Evolutionary conservation across 2,888 invertebrate genomes (phyloP), one percentile per base, ranked within the genome.

Genomic region (Yponomeuta malinellus): DNA sequence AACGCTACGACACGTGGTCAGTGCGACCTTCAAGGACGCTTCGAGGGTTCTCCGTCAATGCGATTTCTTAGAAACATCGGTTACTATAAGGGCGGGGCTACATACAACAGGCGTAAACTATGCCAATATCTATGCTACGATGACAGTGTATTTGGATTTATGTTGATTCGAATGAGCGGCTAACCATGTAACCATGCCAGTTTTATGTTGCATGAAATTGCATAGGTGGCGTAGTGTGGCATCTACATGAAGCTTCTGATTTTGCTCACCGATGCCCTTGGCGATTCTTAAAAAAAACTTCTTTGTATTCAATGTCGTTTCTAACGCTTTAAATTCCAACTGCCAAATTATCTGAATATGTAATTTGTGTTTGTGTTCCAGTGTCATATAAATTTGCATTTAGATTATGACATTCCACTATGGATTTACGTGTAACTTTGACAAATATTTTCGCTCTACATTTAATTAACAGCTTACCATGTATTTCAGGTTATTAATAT

Each of bases 1-100:
- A 79, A 79, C 76, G 78, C 76, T 12, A 23, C 37, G 12, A 75
- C 84, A 84, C 84, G 84, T 86, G 85, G 80, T 78, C 52, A 59
- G 15, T 15, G 15, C 71, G 81, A 78, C 79, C 78, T 79, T 78
- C 83, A 85, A 84, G 84, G 85, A 78, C 83, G 76, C 71, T 2
- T 33, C n/a, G 37, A 69, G 52, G 63, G 48, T 68, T 52, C 48
- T 52, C n/a, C 10, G 33, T 37, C 33, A 33, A 66, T 8, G 29
- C 64, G 29, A 64, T 64, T 64, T 63, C 29, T 63, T 63, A 52
- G 52, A 52, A 52, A 1, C 10, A 52, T 52, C 10, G 52, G 52
- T 52, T 52, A 52, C 52, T 52, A 52, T 63, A 63, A 23, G 29
- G n/a, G 63, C n/a, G 63, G 63, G 63, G 29, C 63, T 23, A 23